Percentiles rank a stretch among this genome's conserved stretches.
Evolutionary conservation across 2,113 vertebrate species (phyloP).

Genomic region (Rhegmatorhina hoffmannsi): DNA sequence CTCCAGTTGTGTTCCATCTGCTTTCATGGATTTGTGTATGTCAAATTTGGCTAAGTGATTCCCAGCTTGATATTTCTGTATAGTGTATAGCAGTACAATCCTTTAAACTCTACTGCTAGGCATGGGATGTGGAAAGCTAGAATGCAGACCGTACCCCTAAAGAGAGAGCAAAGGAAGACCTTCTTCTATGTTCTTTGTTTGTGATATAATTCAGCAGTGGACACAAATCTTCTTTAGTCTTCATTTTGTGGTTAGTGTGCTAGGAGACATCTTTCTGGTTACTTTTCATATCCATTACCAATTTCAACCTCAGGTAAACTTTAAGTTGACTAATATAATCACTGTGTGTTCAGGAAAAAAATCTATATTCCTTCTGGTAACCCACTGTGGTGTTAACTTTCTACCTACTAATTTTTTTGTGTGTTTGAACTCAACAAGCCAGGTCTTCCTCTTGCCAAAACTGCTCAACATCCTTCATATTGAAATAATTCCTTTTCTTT

Average conservation of each 20-base stretch:
- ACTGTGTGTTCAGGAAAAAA: neutral
- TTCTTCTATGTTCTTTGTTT: neutral
- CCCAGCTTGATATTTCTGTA: neutral
- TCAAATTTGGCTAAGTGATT: neutral
- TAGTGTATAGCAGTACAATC: neutral
- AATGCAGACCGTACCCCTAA: neutral
- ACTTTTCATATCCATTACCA: neutral
- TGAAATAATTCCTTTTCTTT: neutral
- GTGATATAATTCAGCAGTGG: neutral
- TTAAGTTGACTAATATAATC: neutral
- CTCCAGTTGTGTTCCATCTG: neutral
- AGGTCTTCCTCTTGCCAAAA: neutral
- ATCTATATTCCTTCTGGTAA: neutral
- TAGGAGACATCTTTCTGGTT: neutral
- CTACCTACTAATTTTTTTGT: neutral
- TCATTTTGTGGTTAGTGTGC: neutral
- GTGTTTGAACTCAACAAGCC: neutral
- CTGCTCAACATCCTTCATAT: neutral
- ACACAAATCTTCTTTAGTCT: neutral
- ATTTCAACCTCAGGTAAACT: neutral
- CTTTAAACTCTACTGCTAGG: neutral
- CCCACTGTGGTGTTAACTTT: neutral
- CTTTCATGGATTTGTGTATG: neutral
- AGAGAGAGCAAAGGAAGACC: neutral
- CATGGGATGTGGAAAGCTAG: neutral